Evolutionary conservation across 1,140 invertebrate species (phyloP), one percentile per base, ranked within the genome.

Genomic region (Oryctes rhinoceros): DNA sequence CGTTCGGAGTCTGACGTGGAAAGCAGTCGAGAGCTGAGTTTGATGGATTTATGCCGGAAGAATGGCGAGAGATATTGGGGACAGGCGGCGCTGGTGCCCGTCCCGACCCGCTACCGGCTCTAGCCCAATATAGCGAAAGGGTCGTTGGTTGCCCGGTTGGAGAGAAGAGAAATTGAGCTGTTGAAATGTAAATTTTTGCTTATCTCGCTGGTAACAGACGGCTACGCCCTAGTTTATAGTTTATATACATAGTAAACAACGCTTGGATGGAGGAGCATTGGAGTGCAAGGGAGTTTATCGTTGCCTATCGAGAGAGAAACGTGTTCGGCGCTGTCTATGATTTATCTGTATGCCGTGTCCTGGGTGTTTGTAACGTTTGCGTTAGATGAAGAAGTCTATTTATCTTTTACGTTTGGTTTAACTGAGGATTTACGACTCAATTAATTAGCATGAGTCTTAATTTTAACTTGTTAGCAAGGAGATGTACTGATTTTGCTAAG

Each of bases 101-200:
- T 30, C 24, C 24, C 24, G 24, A 30, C 24, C 24, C 39, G 39
- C 39, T 44, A 10, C 39, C 39, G 49, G 6, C n/a, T 53, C 9
- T 53, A 13, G 49, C 49, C 4, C 49, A 15, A 4, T 1, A 15
- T 15, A 15, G 49, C 49, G 13, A 44, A 44, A 13, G 49, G 49
- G 13, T 53, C 13, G 49, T 13, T 53, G 49, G 49, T 18, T 13
- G 49, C 49, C n/a, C 49, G 49, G 49, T 18, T 18, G 13, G n/a
- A 53, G 65, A 67, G 65, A 53, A 53, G 65, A 67, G 65, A 24
- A 67, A 67, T 67, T 67, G 65, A 67, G 65, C 65, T 67, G 65
- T 67, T 67, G 65, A 67, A 67, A 67, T 67, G 65, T 67, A 67
- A 67, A 67, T 67, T 67, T 67, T 67, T 67, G 65, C 65, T 67